These are phyloP conservation scores for Sapajus apella DNA, from an alignment of 2,113 vertebrate genomes.

Conservation along the genomic window DNA sequence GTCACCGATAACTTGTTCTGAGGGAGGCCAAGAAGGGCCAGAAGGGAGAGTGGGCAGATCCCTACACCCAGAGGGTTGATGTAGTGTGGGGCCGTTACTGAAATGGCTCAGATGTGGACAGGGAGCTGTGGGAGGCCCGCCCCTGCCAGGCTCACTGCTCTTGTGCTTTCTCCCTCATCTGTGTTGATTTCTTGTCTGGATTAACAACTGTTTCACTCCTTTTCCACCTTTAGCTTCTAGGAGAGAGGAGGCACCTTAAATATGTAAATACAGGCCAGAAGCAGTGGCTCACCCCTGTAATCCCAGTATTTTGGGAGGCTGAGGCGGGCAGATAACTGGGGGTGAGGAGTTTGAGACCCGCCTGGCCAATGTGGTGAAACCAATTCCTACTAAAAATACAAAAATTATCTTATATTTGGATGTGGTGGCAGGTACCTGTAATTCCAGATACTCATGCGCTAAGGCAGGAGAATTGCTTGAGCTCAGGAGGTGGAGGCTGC, in stretches of 20 bases:
- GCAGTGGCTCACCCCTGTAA: too few relatives aligned
- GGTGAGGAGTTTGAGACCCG: too few relatives aligned
- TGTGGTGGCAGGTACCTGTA: too few relatives aligned
- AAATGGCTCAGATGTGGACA: accelerated
- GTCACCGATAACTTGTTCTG: not conserved
- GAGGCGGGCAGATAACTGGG: too few relatives aligned
- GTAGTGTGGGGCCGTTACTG: not conserved
- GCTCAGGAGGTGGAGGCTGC: too few relatives aligned
- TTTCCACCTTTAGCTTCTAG: not conserved
- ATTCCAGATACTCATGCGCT: too few relatives aligned
- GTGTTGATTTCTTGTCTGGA: not conserved
- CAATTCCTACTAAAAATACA: too few relatives aligned
- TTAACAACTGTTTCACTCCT: not conserved
- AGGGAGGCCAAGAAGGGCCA: not conserved
- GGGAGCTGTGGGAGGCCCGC: not conserved
- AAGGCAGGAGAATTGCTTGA: too few relatives aligned
- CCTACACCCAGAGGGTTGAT: not conserved
- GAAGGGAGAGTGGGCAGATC: not conserved
- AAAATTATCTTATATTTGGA: too few relatives aligned
- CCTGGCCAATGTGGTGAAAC: too few relatives aligned
- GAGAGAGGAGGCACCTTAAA: not conserved
- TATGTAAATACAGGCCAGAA: not conserved
- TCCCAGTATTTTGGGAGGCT: too few relatives aligned
- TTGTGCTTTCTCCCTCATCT: not conserved
- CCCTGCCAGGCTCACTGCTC: not conserved